Evolutionary conservation across 1,140 invertebrate species (phyloP).

Genomic region (Plutomurus gul): DNA sequence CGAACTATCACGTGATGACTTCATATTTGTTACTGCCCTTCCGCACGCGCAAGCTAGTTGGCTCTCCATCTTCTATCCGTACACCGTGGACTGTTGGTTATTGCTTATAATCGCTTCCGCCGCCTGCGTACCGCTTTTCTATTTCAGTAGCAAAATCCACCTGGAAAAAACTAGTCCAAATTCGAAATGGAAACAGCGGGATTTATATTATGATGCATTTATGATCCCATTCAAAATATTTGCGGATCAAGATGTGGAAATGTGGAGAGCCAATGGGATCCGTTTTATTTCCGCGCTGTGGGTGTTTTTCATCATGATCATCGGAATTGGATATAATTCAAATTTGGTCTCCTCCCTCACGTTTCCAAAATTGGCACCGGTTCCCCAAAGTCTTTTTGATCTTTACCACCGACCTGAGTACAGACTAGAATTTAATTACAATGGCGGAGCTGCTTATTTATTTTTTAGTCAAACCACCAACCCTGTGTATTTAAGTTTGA

Average conservation of each 20-base stretch:
- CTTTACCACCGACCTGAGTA: conserved; percentile 13
- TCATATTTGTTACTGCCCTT: background rate
- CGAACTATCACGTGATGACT: background rate
- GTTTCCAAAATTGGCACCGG: background rate
- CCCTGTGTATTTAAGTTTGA: background rate
- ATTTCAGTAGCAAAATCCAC: no score
- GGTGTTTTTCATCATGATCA: conserved; percentile 33
- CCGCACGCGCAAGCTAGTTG: background rate
- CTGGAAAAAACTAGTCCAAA: background rate
- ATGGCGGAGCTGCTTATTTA: background rate
- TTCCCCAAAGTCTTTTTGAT: conserved; percentile 25
- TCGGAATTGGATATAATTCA: conserved; percentile 38
- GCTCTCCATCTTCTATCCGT: background rate
- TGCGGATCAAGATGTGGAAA: background rate
- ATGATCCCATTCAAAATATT: background rate
- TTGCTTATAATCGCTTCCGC: background rate
- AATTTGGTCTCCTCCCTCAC: conserved; percentile 38
- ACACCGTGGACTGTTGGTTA: background rate
- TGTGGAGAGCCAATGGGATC: background rate
- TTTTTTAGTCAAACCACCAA: conserved; percentile 15
- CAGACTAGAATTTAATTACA: conserved; percentile 19
- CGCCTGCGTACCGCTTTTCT: background rate
- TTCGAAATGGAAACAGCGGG: background rate
- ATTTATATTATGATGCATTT: background rate
- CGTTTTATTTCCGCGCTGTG: background rate